Evolutionary conservation across 2,888 invertebrate species (phyloP), one percentile per base, ranked within the genome.

Genomic region (Heliconius cydno): DNA sequence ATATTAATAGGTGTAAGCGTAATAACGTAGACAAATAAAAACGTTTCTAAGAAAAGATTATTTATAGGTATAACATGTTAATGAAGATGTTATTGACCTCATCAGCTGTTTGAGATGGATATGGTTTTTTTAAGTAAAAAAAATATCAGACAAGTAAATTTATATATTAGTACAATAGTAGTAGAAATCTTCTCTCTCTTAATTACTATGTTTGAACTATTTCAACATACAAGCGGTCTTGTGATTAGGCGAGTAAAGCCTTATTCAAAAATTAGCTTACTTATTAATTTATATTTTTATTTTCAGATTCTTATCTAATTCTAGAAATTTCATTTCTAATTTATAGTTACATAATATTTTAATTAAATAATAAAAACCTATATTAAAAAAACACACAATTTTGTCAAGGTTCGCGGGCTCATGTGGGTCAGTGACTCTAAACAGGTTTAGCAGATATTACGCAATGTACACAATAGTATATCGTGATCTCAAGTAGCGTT

Each of bases 341-440:
- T 5, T n/a, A 2, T 38, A 22, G 19, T 52, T 7, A 68, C 41
- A 41, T 68, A 68, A 68, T 68, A 38, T 38, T 41, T 1, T 68
- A 15, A 68, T 68, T 68, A 41, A 25, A n/a, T 68, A 25, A 41
- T 68, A 38, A 41, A 66, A 52, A 9, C 1, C 9, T 73, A 67
- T 78, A 65, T 78, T n/a, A 60, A 25, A 25, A 63, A 65, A 78
- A 70, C 34, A 78, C 38, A 67, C n/a, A 57, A 38, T 73, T 66
- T 78, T 78, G 38, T 78, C 78, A 81, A 82, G 80, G 81, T 82
- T 80, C 73, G 30, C 66, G 25, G 34, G 60, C 38, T 80, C 80
- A 80, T 82, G 71, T 82, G 75, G 79, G 82, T 82, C 82, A 82
- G 80, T 82, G 82, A 82, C 82, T 81, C 70, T 76, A 73, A 82